Conservation (phyloP, 2,113 vertebrate species). For the human region GRCh38 chr5:88521001-88521500, state of each 20-base stretch:
- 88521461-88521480: not conserved
- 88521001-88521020: not conserved
- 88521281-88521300: not conserved
- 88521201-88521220: not conserved
- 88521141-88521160: not conserved
- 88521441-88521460: not conserved
- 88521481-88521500: not conserved
- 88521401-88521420: not conserved
- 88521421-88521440: not conserved
- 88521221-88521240: not conserved
- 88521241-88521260: not conserved
- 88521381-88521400: not conserved
- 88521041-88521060: not conserved
- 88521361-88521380: not conserved
- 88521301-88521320: not conserved
- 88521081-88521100: not conserved
- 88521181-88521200: not conserved
- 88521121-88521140: not conserved
- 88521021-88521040: slow-evolving; percentile 14
- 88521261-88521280: not conserved
- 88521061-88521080: not conserved
- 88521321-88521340: not conserved
- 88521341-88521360: not conserved
- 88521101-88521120: not conserved
- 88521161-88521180: not conserved